Percentiles rank a stretch among this genome's conserved stretches.
These are phyloP conservation scores for Sprattus sprattus DNA, from an alignment of 2,113 vertebrate genomes.

Conservation along the genomic window DNA sequence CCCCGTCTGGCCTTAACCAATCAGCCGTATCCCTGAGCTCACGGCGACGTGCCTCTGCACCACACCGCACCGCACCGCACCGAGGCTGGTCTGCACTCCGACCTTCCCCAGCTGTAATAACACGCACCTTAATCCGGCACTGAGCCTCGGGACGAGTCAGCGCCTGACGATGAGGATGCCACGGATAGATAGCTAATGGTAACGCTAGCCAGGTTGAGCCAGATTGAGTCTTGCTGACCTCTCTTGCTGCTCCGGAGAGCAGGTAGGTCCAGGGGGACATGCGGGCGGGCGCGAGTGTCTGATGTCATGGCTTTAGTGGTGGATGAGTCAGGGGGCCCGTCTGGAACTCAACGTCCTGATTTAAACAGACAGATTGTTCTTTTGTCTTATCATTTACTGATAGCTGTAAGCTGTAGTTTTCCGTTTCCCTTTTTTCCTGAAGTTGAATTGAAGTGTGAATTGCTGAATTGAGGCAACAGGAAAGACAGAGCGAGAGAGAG, in stretches of 20 bases:
- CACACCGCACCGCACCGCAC: not conserved
- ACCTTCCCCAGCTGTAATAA: not conserved
- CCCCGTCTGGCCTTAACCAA: conserved; percentile 94
- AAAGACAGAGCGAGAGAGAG: not conserved
- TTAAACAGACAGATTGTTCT: not conserved
- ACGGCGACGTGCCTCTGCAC: conserved; percentile 45
- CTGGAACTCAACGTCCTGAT: not conserved
- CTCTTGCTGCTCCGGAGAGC: not conserved
- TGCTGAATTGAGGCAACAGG: not conserved
- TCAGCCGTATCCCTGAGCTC: conserved; percentile 80
- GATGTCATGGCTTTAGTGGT: not conserved
- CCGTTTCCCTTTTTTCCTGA: not conserved
- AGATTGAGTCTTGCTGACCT: not conserved
- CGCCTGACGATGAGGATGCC: not conserved
- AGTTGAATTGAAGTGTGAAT: not conserved
- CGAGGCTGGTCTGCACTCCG: too few relatives aligned
- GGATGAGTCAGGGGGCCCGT: too few relatives aligned
- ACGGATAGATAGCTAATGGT: not conserved
- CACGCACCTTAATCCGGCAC: not conserved
- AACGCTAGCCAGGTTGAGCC: not conserved
- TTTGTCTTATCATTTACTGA: conserved; percentile 2
- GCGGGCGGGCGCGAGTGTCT: not conserved
- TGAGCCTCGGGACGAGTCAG: not conserved
- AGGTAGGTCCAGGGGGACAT: not conserved
- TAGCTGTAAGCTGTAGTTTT: not conserved